Evolutionary conservation across 2,797 vertebrate species (phyloP).

Genomic region (Xiphorhynchus erythropygius): DNA sequence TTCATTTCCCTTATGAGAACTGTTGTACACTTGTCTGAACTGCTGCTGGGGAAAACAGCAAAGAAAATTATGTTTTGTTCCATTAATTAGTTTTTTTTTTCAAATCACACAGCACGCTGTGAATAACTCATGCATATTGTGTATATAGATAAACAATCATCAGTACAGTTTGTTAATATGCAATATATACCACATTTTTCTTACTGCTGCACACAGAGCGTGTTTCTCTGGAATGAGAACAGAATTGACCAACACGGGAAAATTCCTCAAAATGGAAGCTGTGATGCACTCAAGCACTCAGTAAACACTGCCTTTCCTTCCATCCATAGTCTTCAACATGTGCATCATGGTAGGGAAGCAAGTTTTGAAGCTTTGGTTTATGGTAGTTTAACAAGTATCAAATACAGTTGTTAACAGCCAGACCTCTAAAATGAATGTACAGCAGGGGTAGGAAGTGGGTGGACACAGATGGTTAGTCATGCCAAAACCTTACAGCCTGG

Average conservation of each 20-base stretch:
- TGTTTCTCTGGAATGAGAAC: neutral
- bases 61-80: neutral
- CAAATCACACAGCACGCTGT: neutral
- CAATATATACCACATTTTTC: neutral
- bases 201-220: fast-evolving
- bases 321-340: neutral
- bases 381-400: neutral
- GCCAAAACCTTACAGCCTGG: neutral
- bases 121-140: neutral
- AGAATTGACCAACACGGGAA: fast-evolving
- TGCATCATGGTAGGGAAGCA: neutral
- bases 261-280: neutral
- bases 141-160: neutral
- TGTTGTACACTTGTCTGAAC: neutral
- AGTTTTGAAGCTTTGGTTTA: neutral
- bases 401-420: neutral
- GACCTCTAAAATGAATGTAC: neutral
- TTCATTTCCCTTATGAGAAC: neutral
- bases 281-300: neutral
- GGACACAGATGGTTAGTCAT: slow-evolving; percentile 17
- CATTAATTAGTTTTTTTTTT: neutral
- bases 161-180: neutral
- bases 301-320: neutral
- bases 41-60: neutral
- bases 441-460: neutral